Percentiles rank a stretch among this genome's conserved stretches.
These are phyloP conservation scores for Andrena trimmerana DNA, from an alignment of 2,888 invertebrate species.

Conservation along the genomic window DNA sequence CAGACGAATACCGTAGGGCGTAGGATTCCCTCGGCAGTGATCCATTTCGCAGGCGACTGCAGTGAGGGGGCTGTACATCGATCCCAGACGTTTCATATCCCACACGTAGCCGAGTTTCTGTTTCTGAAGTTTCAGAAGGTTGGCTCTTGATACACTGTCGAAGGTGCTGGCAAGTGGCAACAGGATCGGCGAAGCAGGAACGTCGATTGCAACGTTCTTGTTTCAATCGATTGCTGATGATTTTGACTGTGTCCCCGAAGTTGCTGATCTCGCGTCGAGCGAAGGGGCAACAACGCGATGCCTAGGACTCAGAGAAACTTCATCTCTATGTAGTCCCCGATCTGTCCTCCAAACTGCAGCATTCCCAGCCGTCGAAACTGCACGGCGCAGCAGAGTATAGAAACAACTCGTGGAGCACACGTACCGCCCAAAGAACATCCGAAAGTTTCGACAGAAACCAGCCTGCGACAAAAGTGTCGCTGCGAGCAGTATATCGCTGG, in stretches of 20 bases:
- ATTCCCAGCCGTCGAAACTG: background rate
- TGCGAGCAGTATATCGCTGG: constrained; percentile 20
- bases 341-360: no score
- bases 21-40: background rate
- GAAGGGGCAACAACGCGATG: no score
- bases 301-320: no score
- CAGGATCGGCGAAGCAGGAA: constrained; percentile 11
- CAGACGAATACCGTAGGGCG: background rate
- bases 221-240: constrained; percentile 37
- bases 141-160: constrained; percentile 14
- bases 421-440: background rate
- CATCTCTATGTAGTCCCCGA: no score
- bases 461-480: background rate
- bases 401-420: background rate
- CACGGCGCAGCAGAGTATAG: background rate
- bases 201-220: constrained; percentile 30
- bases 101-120: background rate
- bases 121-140: constrained; percentile 16
- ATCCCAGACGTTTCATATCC: constrained; percentile 8
- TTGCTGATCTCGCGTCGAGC: background rate
- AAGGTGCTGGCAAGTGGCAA: constrained; percentile 23
- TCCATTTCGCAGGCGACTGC: background rate
- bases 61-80: background rate
- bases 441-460: constrained; percentile 6
- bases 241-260: constrained; percentile 18